Conservation (phyloP, 2,888 invertebrate genomes). For the Agonopterix subpropinquella region DNA sequence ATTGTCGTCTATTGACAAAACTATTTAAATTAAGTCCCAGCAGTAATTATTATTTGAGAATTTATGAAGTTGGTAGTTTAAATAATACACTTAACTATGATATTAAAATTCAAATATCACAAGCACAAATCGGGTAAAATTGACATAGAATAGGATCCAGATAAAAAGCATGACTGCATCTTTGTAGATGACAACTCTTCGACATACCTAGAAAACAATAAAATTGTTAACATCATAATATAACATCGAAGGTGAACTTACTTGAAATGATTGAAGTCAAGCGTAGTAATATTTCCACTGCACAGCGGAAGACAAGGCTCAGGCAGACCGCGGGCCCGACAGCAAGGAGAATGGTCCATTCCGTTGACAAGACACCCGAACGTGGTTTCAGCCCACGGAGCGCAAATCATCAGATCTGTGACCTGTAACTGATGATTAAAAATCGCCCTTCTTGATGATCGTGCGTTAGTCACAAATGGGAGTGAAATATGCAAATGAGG, state of each 20-base stretch:
- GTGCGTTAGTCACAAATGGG: constrained; percentile 61
- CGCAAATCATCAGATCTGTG: constrained; percentile 92
- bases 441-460: constrained; percentile 37
- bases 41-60: too few species aligned
- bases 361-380: constrained; percentile 88
- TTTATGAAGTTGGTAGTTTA: too few species aligned
- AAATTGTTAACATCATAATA: too few species aligned
- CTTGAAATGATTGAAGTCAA: constrained; percentile 90
- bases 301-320: constrained; percentile 85
- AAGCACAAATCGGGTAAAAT: too few species aligned
- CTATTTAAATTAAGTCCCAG: too few species aligned
- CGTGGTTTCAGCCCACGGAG: constrained; percentile 89
- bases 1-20: too few species aligned
- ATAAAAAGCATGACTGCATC: too few species aligned
- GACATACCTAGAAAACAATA: too few species aligned
- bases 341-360: constrained; percentile 88
- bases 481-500: background rate
- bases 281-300: constrained; percentile 84
- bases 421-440: constrained; percentile 75
- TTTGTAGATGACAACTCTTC: too few species aligned
- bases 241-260: constrained; percentile 51
- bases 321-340: constrained; percentile 83
- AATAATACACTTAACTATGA: too few species aligned
- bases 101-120: too few species aligned
- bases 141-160: too few species aligned